These are phyloP conservation scores for Loris lydekkerianus DNA, from an alignment of 2,797 vertebrate species.

Conservation along the genomic window DNA sequence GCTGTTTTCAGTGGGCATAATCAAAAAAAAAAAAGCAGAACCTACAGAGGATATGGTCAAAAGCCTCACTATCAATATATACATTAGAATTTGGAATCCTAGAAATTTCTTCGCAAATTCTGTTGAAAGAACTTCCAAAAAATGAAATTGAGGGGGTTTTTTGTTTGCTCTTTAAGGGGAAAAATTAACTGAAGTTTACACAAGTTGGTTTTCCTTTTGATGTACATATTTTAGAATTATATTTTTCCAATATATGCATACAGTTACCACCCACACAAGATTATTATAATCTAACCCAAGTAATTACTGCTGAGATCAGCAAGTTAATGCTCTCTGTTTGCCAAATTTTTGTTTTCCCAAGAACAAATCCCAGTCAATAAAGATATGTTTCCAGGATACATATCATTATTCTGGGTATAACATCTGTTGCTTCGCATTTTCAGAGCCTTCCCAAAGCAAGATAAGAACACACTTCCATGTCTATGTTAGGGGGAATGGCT, in stretches of 20 bases:
- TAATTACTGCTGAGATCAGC: slow-evolving; percentile 85
- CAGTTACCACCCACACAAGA: slow-evolving; percentile 77
- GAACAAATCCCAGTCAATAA: slow-evolving; percentile 85
- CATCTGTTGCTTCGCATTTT: slow-evolving; percentile 91
- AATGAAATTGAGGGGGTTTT: neutral
- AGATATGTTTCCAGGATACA: slow-evolving; percentile 91
- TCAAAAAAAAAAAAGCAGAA: neutral
- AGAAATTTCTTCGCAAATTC: neutral
- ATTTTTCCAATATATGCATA: slow-evolving; percentile 49
- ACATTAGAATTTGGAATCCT: neutral
- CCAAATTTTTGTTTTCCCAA: slow-evolving; percentile 89
- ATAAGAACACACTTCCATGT: slow-evolving; percentile 79
- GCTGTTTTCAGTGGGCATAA: neutral
- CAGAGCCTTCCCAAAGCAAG: slow-evolving; percentile 81
- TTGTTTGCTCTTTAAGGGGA: neutral
- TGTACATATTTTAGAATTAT: slow-evolving; percentile 57
- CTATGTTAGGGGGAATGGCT: slow-evolving; percentile 76
- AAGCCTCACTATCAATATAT: neutral
- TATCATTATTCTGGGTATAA: slow-evolving; percentile 84
- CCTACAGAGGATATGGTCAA: neutral
- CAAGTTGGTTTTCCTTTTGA: slow-evolving; percentile 59
- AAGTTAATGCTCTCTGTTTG: slow-evolving; percentile 85
- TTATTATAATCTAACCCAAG: slow-evolving; percentile 74
- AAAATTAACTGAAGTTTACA: neutral
- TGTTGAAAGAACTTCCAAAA: neutral